A percentile compares a stretch with the other conserved stretches of the same genome.
These are phyloP conservation scores for Boloria euphrosyne DNA, from an alignment of 2,888 invertebrate genomes.

Conservation along the genomic window DNA sequence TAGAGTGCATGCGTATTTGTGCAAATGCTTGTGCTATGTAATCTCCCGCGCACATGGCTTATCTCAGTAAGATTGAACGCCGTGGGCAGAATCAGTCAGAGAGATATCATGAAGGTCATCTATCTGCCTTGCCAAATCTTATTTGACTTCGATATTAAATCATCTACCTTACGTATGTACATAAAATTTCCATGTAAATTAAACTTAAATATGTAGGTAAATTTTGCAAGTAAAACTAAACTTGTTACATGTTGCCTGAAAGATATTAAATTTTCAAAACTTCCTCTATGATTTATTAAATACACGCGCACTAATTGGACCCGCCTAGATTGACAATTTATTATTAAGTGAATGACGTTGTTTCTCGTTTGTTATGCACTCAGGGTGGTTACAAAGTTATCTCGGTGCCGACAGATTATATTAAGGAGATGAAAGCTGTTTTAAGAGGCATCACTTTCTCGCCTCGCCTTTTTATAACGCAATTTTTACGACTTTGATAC, in stretches of 20 bases:
- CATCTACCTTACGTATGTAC: neutral
- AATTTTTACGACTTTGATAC: constrained; percentile 25
- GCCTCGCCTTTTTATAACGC: constrained; percentile 25
- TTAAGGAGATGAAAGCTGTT: constrained; percentile 70
- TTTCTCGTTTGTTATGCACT: constrained; percentile 26
- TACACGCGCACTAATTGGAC: constrained; percentile 33
- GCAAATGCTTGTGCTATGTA: no score
- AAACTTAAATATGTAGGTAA: neutral
- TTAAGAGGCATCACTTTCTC: constrained; percentile 68
- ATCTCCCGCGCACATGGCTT: no score
- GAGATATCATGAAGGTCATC: no score
- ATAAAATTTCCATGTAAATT: neutral
- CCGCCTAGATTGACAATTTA: constrained; percentile 34
- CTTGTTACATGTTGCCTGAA: neutral
- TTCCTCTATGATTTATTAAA: constrained; percentile 36
- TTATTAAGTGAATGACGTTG: constrained; percentile 34
- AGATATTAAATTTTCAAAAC: constrained; percentile 29
- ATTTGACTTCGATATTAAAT: no score
- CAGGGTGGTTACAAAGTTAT: constrained; percentile 52
- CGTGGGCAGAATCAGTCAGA: no score
- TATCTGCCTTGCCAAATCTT: no score
- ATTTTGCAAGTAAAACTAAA: neutral
- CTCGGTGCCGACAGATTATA: constrained; percentile 56
- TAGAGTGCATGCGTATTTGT: no score
- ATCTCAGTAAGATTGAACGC: no score